phyloP scores from a whole-genome alignment of 2,888 invertebrate species.

The Agonopterix alstromeriana region DNA sequence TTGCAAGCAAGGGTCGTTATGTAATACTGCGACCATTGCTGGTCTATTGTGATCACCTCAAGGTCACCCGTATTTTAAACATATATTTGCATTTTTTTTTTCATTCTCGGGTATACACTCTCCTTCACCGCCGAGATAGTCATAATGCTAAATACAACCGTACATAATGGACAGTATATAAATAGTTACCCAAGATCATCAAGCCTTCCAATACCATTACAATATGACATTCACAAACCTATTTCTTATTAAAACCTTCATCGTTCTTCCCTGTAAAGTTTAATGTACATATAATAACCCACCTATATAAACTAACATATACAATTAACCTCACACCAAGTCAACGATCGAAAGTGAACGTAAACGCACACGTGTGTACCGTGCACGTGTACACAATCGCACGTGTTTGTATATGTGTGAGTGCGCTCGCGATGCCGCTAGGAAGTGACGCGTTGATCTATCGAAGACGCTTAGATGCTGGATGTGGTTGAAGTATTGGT shows the following conservation, averaged over 20 bases:
- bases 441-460: conserved; percentile 8
- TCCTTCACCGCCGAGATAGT: no score
- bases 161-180: no score
- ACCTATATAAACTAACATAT: neutral
- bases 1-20: no score
- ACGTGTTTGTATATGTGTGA: conserved; percentile 1
- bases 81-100: no score
- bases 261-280: neutral
- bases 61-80: no score
- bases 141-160: no score
- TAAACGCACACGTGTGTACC: conserved; percentile 1
- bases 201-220: no score
- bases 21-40: no score
- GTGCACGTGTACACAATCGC: neutral
- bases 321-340: conserved; percentile 5
- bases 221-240: no score
- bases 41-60: no score
- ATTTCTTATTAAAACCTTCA: neutral
- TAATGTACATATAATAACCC: neutral
- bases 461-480: conserved; percentile 7
- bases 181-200: no score
- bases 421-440: conserved; percentile 4
- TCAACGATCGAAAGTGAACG: conserved; percentile 16
- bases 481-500: neutral
- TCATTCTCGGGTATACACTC: no score